A percentile compares a stretch with the other conserved stretches of the same genome.
These are phyloP conservation scores for Philaethria dido DNA, from an alignment of 2,888 invertebrate species.

Conservation along the genomic window DNA sequence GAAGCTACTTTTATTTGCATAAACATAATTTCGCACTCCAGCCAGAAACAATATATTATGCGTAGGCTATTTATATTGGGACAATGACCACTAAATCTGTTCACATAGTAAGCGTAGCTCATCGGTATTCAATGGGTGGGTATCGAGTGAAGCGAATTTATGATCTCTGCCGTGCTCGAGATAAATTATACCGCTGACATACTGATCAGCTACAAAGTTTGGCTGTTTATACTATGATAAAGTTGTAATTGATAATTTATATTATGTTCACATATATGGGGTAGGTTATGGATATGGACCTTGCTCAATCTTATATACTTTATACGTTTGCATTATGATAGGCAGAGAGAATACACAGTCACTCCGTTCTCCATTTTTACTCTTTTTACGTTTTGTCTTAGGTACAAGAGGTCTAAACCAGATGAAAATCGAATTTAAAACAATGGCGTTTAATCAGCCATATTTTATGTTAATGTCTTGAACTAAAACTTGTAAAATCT, in stretches of 20 bases:
- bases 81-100: slow-evolving; percentile 37
- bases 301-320: no score
- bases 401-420: no score
- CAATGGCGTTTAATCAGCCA: no score
- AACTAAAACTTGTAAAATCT: no score
- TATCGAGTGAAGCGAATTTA: slow-evolving; percentile 65
- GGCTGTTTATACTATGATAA: not conserved
- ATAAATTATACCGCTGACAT: slow-evolving; percentile 36
- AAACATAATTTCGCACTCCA: slow-evolving; percentile 11
- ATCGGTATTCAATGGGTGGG: slow-evolving; percentile 65
- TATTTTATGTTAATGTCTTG: no score
- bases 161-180: slow-evolving; percentile 51
- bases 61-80: slow-evolving; percentile 27
- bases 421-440: no score
- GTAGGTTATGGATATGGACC: no score
- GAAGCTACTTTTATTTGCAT: not conserved
- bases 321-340: no score
- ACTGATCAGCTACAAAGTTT: slow-evolving; percentile 26
- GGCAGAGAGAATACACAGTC: no score
- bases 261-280: no score
- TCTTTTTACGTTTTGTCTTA: no score
- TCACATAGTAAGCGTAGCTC: slow-evolving; percentile 42
- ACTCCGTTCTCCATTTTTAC: no score
- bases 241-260: not conserved
- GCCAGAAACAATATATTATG: slow-evolving; percentile 7